These are phyloP conservation scores for Cryptosula pallasiana DNA, from an alignment of 2,888 invertebrate species.

Conservation along the genomic window DNA sequence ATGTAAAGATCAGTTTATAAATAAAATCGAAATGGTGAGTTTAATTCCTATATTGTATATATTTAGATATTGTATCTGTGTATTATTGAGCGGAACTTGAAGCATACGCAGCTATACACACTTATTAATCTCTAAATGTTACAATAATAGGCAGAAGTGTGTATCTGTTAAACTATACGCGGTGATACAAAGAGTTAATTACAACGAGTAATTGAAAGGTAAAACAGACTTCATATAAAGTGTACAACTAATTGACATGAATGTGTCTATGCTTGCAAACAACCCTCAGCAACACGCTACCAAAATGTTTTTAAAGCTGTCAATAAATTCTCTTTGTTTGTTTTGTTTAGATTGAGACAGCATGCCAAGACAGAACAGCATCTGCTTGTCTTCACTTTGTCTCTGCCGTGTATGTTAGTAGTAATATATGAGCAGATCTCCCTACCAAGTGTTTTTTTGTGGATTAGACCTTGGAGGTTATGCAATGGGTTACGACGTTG, in stretches of 20 bases:
- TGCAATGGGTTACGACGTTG: no score
- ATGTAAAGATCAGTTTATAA: not conserved
- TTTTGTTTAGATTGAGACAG: not conserved
- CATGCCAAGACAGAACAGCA: not conserved
- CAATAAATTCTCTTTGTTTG: no score
- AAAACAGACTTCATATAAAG: not conserved
- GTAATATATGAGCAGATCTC: no score
- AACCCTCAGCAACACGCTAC: not conserved
- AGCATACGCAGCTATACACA: not conserved
- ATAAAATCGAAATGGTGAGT: not conserved
- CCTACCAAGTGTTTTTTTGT: no score
- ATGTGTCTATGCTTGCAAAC: not conserved
- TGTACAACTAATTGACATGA: not conserved
- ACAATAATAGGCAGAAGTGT: not conserved
- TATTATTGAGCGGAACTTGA: not conserved
- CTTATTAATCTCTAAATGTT: not conserved
- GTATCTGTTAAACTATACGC: not conserved
- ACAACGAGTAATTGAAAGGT: not conserved
- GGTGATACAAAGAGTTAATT: conserved; percentile 2
- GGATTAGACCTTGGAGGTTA: no score
- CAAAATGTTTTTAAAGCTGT: not conserved
- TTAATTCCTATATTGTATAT: not conserved
- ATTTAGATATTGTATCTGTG: not conserved
- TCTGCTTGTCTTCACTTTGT: no score
- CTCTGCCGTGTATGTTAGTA: no score